phyloP scores from a whole-genome alignment of 2,797 vertebrate species.

The Anguilla megastoma region DNA sequence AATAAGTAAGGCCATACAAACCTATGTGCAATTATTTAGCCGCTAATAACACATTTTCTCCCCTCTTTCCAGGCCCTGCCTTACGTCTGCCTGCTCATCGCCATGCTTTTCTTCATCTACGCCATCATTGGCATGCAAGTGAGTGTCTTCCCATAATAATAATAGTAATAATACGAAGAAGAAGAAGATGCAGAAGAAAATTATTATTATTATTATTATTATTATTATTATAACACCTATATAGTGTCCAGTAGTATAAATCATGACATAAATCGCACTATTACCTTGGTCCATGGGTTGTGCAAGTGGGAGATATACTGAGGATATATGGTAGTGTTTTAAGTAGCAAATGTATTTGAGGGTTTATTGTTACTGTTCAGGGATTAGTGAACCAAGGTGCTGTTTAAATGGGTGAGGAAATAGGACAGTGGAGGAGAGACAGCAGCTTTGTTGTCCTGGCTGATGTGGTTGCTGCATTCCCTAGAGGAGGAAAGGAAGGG shows the following conservation, averaged over 20 bases:
- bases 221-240: too few species aligned
- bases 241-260: too few species aligned
- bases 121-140: slow-evolving; percentile 99
- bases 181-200: not conserved
- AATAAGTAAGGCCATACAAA: not conserved
- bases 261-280: too few species aligned
- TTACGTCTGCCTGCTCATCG: slow-evolving; percentile 95
- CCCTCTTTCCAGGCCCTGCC: slow-evolving; percentile 82
- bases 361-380: not conserved
- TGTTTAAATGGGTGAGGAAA: not conserved
- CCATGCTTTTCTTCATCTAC: slow-evolving; percentile 99
- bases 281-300: too few species aligned
- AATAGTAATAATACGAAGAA: not conserved
- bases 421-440: not conserved
- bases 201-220: too few species aligned
- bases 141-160: slow-evolving; percentile 43
- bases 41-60: slow-evolving; percentile 13
- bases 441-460: not conserved
- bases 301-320: too few species aligned
- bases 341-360: too few species aligned
- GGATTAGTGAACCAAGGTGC: not conserved
- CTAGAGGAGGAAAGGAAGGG: not conserved
- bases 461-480: not conserved
- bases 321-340: too few species aligned
- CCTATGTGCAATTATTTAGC: not conserved